Evolutionary conservation across 2,888 invertebrate species (phyloP), one percentile per base, ranked within the genome.

Genomic region (Fragum fragum): DNA sequence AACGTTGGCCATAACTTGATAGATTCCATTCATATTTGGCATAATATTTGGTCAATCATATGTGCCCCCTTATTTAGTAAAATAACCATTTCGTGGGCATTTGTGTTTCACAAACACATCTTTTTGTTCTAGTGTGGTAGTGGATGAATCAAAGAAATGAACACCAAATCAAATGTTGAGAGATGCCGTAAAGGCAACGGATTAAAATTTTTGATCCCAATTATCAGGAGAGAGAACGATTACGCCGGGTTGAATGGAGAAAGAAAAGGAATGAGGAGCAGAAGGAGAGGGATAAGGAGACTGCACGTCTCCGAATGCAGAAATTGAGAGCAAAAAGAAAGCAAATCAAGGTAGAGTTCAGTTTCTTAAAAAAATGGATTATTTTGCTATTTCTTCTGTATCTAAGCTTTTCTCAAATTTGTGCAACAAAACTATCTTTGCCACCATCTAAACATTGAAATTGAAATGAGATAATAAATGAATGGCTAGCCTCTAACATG

Each of bases 261-360:
- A 47, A 47, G 7, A 47, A 47, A 47, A 47, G 14, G 47, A 47
- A 47, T 47, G 47, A 47, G n/a, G 47, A 47, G 47, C 47, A 47
- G 47, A 47, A 47, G 47, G n/a, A 47, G 47, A 39, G 47, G 16
- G n/a, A 47, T 47, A 47, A 47, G 14, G 47, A 5, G 47, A 47
- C 47, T 47, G 47, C 47, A 47, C 47, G 47, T 47, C 47, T 47
- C 47, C 47, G 47, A 47, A 47, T 47, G 47, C 47, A 47, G 47
- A 47, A 47, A 47, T 47, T 47, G 47, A 47, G 47, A 47, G 47
- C 47, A 47, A 47, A n/a, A 47, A 9, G 47, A 47, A 47, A 47
- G 2, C 47, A 47, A 47, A 47, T 18, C 47, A 5, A 47, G 16
- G 5, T 47, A 47, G n/a, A 47, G 47, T 18, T 47, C 47, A 47